Base-by-base conservation (phyloP, 2,888 invertebrate genomes). In the Volucella bombylans region DNA sequence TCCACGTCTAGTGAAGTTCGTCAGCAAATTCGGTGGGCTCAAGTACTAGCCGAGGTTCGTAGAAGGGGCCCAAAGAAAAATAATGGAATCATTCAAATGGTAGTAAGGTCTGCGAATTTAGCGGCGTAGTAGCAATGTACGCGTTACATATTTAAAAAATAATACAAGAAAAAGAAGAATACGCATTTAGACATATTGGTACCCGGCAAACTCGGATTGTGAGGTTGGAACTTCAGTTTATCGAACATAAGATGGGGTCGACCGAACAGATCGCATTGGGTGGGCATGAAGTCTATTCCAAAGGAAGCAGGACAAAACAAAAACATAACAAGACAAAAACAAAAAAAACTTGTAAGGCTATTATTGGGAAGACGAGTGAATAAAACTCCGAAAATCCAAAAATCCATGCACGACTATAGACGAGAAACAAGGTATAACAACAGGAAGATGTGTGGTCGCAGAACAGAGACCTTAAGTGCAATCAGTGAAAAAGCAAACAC, bases 401-500 rank as follows among this genome's bases (percentile, higher is more conserved):
- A 38, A 11, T 49, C 11, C 31, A 64, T 47, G 50, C 43, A 64
- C 43, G 38, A 55, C 6, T 18, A 9, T 41, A n/a, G n/a, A 39
- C 61, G 47, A 73, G 73, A 73, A 82, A 72, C 78, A 82, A 82
- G 73, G 68, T 78, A 78, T 82, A 78, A 79, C 67, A 77, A 81
- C 78, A 82, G 78, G 83, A 79, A 69, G 83, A 74, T 52, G 73
- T 83, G 68, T 79, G 67, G 83, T 68, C 67, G 68, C 49, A 61
- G 31, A 69, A 65, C 65, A 69, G 54, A 69, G 65, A 79, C 79
- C 83, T 74, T 74, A 79, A 69, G 65, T 59, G 65, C 83, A 79
- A 74, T 79, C 83, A 83, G 79, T 50, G 62, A 79, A 83, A 79
- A 69, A 78, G 65, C 83, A 69, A 83, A 79, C 73, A 69, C 71